Evolutionary conservation across 1,140 invertebrate species (phyloP), one percentile per base, ranked within the genome.

Genomic region (Heterodera carotae): DNA sequence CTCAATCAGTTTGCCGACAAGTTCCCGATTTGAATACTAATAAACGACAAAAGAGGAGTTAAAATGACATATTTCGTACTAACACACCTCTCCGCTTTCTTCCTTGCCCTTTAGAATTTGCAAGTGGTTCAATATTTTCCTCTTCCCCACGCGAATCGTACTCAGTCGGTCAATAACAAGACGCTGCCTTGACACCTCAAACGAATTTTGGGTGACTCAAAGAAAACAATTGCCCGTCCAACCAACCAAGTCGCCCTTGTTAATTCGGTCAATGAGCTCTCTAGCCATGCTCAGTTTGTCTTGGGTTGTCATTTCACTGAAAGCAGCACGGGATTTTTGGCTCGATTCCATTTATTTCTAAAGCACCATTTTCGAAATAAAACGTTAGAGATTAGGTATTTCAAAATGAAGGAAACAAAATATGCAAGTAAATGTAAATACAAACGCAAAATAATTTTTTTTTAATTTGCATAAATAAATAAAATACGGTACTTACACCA

Each of bases 61-160:
- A 76, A 36, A 77, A 8, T 77, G 22, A 73, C 8, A 76, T 6
- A 56, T 18, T 18, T 73, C 18, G 69, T n/a, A n/a, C n/a, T n/a
- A n/a, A n/a, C n/a, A 8, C 33, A 79, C 78, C 43, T 79, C 71
- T 43, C 80, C 79, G 39, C 64, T 56, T 1, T 59, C 36, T 8
- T 81, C 78, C 43, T 80, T 79, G 18, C 69, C 27, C 48, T 74
- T 67, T 22, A 79, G 59, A 39, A 81, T 43, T 39, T 48, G 53
- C 18, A 79, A 39, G 31, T 59, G 43, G 3, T 75, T 76, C 33
- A 79, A 39, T 27, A 79, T 67, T 34, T 79, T 79, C 2, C 34
- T 68, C 67, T 78, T 78, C n/a, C 78, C 77, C 34, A 78, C 64
- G 1, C 77, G 77, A n/a, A 78, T 80, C 5, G 75, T 76, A 2